Conservation (phyloP, 2,113 vertebrate genomes). For the Podocnemis expansa region DNA sequence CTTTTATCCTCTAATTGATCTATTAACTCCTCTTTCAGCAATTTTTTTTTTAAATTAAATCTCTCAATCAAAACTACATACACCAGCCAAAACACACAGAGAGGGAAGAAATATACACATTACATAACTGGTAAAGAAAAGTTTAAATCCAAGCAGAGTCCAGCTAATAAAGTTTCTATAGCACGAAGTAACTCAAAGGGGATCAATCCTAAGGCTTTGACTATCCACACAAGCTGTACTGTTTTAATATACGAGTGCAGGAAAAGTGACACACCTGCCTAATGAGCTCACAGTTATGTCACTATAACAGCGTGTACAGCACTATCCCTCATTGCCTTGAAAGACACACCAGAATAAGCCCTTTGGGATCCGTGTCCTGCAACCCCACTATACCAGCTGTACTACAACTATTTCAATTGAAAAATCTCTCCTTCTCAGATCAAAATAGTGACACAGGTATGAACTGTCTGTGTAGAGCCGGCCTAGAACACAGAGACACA, state of each 20-base stretch:
- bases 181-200: not conserved
- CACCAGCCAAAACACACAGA: rapidly evolving
- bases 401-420: not conserved
- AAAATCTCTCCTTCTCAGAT: not conserved
- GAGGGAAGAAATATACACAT: not conserved
- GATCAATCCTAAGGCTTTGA: rapidly evolving
- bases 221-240: rapidly evolving
- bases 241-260: not conserved
- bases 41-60: not conserved
- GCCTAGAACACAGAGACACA: not conserved
- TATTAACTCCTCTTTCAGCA: not conserved
- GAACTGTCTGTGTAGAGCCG: not conserved
- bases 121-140: not conserved
- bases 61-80: not conserved
- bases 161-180: not conserved
- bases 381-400: not conserved
- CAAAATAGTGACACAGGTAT: not conserved
- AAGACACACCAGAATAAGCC: not conserved
- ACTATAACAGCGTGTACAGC: rapidly evolving
- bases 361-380: not conserved
- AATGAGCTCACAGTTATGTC: rapidly evolving
- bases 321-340: not conserved
- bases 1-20: not conserved
- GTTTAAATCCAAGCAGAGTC: not conserved
- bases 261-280: not conserved